Evolutionary conservation across 2,888 invertebrate genomes (phyloP).

Genomic region (Cataglyphis altisquamis): DNA sequence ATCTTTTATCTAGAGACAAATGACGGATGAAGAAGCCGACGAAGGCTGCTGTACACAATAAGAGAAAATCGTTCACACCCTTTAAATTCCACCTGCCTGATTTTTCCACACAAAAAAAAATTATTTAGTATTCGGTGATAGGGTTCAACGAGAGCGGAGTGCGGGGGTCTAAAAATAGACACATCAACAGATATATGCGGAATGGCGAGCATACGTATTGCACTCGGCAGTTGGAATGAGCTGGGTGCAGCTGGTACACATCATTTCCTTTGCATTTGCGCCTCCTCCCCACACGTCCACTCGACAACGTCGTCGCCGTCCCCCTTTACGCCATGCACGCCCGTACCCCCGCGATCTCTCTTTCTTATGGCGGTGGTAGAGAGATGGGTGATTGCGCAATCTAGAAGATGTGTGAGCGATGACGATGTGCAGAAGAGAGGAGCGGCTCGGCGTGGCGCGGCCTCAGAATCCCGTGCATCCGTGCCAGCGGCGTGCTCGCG

Average conservation of each 20-base stretch:
- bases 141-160: background rate
- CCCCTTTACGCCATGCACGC: slow-evolving; percentile 26
- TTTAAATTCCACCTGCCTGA: background rate
- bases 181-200: slow-evolving; percentile 50
- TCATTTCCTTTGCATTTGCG: slow-evolving; percentile 61
- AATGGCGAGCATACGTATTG: slow-evolving; percentile 71
- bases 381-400: slow-evolving; percentile 77
- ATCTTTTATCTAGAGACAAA: background rate
- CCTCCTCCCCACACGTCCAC: slow-evolving; percentile 55
- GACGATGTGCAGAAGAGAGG: slow-evolving; percentile 66
- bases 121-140: background rate
- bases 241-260: slow-evolving; percentile 79
- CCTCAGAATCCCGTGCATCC: slow-evolving; percentile 69
- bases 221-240: slow-evolving; percentile 73
- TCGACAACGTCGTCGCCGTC: slow-evolving; percentile 60
- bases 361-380: slow-evolving; percentile 63
- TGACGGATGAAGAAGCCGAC: background rate
- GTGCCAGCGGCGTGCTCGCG: slow-evolving; percentile 81
- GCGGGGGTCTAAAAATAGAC: slow-evolving; percentile 41
- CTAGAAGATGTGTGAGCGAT: slow-evolving; percentile 67
- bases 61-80: background rate
- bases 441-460: slow-evolving; percentile 69
- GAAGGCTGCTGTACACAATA: background rate
- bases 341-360: slow-evolving; percentile 32
- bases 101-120: slow-evolving; percentile 1